Evolutionary conservation across 2,888 invertebrate species (phyloP), one percentile per base, ranked within the genome.

Genomic region (Drosophila engyochracea): DNA sequence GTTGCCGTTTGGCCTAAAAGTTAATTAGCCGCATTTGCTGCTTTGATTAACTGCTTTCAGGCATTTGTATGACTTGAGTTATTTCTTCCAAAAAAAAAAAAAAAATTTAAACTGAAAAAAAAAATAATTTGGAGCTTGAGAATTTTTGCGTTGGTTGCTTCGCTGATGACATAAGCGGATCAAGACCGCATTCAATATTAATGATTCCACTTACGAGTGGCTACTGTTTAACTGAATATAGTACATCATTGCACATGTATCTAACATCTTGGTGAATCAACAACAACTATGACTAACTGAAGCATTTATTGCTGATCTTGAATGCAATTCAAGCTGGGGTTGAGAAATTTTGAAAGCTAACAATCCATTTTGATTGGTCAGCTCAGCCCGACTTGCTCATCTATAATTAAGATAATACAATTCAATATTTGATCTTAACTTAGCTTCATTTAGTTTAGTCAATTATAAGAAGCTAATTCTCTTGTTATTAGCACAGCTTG

Each of bases 11-110:
- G 82, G 90, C 90, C 88, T 74, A 80, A 85, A 85, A 90, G 71
- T 85, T 88, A 86, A 90, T 86, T 86, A 86, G 89, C 89, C 89
- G 76, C 85, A 88, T 90, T 85, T 83, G 81, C 81, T 76, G 83
- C 74, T 90, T 77, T 90, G 89, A 88, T 88, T 90, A 85, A 85
- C 75, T 75, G 81, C 71, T 81, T 83, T 88, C 67, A 67, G 75
- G 44, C 70, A 78, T 68, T 71, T 70, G 70, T 61, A 74, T 70
- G 80, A 88, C 76, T 66, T 88, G 74, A 76, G 72, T 76, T 79
- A 74, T 81, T 69, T 77, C 53, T 35, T 52, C 60, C 61, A 33
- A 75, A 69, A 68, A 75, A 67, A 57, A 59, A 62, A 55, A 30
- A 64, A 35, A 5, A 35, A 35, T 60, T 60, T 35, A 63, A 39